Evolutionary conservation across 2,797 vertebrate genomes (phyloP).

Genomic region (Gouania willdenowi): DNA sequence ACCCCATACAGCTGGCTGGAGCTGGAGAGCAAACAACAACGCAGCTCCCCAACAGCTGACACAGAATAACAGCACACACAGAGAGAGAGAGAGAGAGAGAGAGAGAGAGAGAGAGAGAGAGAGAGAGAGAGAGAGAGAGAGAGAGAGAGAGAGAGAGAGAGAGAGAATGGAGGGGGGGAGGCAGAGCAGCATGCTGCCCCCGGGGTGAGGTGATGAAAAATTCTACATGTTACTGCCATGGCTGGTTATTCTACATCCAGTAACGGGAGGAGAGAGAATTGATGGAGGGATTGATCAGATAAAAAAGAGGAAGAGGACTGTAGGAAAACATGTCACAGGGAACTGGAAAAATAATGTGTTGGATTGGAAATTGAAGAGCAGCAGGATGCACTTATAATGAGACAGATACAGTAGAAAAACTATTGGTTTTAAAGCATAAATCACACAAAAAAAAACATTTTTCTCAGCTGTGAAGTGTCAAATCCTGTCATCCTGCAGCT

Average conservation of each 20-base stretch:
- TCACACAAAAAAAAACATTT: no score
- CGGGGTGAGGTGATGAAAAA: constrained; percentile 66
- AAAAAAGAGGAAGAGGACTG: background rate
- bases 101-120: constrained; percentile 5
- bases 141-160: constrained; percentile 7
- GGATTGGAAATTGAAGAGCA: background rate
- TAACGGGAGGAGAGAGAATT: constrained; percentile 9
- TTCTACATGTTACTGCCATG: constrained; percentile 70
- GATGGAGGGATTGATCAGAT: constrained; percentile 1
- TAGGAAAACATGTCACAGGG: constrained; percentile 10
- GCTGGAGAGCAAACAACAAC: constrained; percentile 28
- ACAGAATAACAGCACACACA: constrained; percentile 34
- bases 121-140: constrained; percentile 15
- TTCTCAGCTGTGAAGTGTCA: no score
- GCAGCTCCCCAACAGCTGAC: constrained; percentile 20
- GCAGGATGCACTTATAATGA: no score
- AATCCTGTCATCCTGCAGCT: constrained; percentile 1
- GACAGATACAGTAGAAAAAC: no score
- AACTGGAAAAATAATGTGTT: constrained; percentile 3
- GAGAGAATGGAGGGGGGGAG: constrained; percentile 34
- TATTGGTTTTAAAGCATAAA: no score
- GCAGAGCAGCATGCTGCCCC: constrained; percentile 42
- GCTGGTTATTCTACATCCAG: constrained; percentile 51
- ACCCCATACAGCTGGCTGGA: constrained; percentile 35
- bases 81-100: constrained; percentile 15